Evolutionary conservation across 2,797 vertebrate genomes (phyloP).

Genomic region (Platalea minor): DNA sequence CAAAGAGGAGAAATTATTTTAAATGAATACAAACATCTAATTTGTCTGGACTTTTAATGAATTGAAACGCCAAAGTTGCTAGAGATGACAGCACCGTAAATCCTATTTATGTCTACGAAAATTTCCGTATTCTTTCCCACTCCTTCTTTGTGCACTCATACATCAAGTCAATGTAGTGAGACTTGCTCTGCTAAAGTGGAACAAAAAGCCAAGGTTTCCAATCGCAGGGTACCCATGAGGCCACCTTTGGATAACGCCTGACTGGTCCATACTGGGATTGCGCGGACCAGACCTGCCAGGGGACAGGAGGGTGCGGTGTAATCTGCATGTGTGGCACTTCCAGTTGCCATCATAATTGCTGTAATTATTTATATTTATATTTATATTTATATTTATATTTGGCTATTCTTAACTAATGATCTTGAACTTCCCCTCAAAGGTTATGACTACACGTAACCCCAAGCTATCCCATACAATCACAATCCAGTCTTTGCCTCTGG

Average conservation of each 20-base stretch:
- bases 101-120: slow-evolving; percentile 26
- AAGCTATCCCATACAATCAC: no score
- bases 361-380: background rate
- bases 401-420: background rate
- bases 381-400: background rate
- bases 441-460: no score
- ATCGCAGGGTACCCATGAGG: slow-evolving; percentile 33
- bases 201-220: slow-evolving; percentile 62
- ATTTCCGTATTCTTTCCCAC: slow-evolving; percentile 26
- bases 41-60: slow-evolving; percentile 61
- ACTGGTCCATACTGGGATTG: slow-evolving; percentile 62
- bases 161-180: slow-evolving; percentile 38
- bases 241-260: slow-evolving; percentile 45
- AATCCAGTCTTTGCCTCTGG: background rate
- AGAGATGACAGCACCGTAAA: slow-evolving; percentile 35
- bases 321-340: background rate
- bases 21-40: slow-evolving; percentile 44
- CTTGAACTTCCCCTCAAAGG: background rate
- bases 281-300: slow-evolving; percentile 45
- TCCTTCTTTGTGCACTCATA: background rate
- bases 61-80: slow-evolving; percentile 33
- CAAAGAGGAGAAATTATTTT: slow-evolving; percentile 54
- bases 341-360: background rate
- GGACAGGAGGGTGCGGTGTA: background rate
- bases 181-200: slow-evolving; percentile 25